Conservation (phyloP, 2,113 vertebrate species). For the Galemys pyrenaicus region DNA sequence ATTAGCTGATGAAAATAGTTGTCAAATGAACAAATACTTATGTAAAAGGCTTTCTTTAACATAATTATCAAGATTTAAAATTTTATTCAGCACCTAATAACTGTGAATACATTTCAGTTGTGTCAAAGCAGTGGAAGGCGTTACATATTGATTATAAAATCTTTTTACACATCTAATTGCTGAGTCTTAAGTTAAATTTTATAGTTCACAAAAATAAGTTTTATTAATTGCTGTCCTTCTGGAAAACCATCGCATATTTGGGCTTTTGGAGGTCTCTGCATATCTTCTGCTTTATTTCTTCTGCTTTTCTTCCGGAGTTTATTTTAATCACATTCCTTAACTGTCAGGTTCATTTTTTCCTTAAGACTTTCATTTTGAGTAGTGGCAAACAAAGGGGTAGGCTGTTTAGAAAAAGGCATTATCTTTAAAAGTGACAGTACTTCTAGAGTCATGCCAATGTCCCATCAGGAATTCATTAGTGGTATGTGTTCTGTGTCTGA, state of each 20-base stretch:
- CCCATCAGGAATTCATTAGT: neutral
- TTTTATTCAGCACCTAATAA: slow-evolving; percentile 27
- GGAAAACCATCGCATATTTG: neutral
- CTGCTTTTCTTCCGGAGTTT: neutral
- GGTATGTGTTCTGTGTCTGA: neutral
- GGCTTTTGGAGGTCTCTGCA: neutral
- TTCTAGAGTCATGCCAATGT: neutral
- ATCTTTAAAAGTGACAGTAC: neutral
- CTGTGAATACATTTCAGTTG: neutral
- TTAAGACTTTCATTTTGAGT: slow-evolving; percentile 40
- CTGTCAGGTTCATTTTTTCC: neutral
- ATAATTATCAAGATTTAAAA: neutral
- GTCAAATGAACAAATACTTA: neutral
- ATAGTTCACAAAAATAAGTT: neutral
- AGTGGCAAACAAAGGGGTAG: neutral
- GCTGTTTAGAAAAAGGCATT: neutral
- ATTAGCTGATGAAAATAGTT: neutral
- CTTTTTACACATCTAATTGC: neutral
- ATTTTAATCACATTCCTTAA: slow-evolving; percentile 57
- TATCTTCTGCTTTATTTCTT: neutral
- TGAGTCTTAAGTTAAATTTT: neutral
- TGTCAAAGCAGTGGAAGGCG: neutral
- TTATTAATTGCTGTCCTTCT: neutral
- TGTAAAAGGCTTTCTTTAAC: neutral
- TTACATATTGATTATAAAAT: slow-evolving; percentile 33